Base-by-base conservation (phyloP, 2,113 vertebrate genomes). In the Archocentrus centrarchus region DNA sequence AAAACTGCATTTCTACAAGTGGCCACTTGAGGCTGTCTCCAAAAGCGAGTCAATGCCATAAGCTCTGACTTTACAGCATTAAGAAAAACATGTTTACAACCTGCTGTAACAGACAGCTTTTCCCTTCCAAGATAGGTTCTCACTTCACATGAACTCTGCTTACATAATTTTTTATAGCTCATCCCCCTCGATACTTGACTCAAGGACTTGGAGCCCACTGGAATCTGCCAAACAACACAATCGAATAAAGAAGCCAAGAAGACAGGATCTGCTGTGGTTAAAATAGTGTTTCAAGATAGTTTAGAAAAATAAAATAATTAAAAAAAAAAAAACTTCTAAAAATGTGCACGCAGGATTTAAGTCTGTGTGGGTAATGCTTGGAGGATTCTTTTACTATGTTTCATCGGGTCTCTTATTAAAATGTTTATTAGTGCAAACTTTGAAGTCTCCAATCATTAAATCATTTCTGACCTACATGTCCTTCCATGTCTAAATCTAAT, bases 101-200 rank as follows among this genome's bases (percentile, higher is more conserved):
- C n/a, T 44, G 37, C 13, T 41, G 11, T 22, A 64, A 64, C 20
- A 64, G 62, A 24, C 41, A 37, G 35, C 35, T 64, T 66, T 66
- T 66, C 6, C n/a, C 9, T 20, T 1, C 0, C 41, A 24, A 24
- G 37, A 44, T 44, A 24, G 0, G n/a, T 17, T 66, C n/a, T 24
- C 63, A 24, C n/a, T 44, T 66, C 63, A 24, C 13, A 66, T 17
- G 44, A 44, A 66, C 63, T 17, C 39, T 1, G 1, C 24, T 24
- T 44, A 13, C n/a, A 24, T 66, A 15, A 24, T 66, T 44, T 37
- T 66, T 66, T 47, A 66, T 17, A 22, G 13, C 39, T 66, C 63
- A 17, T 66, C 63, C 63, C 44, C 37, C 37, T 64, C 7, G n/a
- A 64, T 41, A 64, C n/a, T n/a, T 41, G 62, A 64, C 7, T 64